Evolutionary conservation across 53 echinoderm and acorn worm species (phyloP).

Genomic region (Holothuria scabra): DNA sequence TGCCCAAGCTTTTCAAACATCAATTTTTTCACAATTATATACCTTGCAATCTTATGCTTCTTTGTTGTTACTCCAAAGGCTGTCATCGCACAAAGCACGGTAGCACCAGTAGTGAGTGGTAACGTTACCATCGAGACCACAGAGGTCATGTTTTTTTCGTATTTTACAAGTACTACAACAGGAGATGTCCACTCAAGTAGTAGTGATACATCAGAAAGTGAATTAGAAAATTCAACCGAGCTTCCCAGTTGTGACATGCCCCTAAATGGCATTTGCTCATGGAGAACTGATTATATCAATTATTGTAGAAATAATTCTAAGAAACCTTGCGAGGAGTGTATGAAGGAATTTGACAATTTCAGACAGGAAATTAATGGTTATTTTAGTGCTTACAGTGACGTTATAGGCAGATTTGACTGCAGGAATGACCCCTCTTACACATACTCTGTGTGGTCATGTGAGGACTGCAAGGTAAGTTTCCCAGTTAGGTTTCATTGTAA

Average conservation of each 20-base stretch:
- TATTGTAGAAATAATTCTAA: background rate
- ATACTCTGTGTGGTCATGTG: constrained; percentile 69
- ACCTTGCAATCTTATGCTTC: constrained; percentile 49
- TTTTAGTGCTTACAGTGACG: constrained; percentile 44
- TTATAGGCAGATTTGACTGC: constrained; percentile 71
- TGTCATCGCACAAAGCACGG: constrained; percentile 30
- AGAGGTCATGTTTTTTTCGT: constrained; percentile 2
- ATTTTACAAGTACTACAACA: background rate
- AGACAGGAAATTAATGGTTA: background rate
- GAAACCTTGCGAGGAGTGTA: background rate
- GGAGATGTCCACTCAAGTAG: no score
- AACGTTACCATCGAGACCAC: constrained; percentile 33
- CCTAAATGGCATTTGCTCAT: background rate
- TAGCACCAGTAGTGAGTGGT: constrained; percentile 35
- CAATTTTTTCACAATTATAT: constrained; percentile 35
- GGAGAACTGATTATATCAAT: constrained; percentile 32
- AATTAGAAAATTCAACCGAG: background rate
- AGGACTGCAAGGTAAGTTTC: constrained; percentile 66
- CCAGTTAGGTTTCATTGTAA: background rate
- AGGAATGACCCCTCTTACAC: constrained; percentile 6
- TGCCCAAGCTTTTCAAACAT: constrained; percentile 37
- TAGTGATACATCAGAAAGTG: no score
- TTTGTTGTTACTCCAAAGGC: constrained; percentile 34
- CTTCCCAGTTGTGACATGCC: background rate
- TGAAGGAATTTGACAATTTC: background rate